These are phyloP conservation scores for Micoletzkya japonica DNA, from an alignment of 2,888 invertebrate species.

Conservation along the genomic window DNA sequence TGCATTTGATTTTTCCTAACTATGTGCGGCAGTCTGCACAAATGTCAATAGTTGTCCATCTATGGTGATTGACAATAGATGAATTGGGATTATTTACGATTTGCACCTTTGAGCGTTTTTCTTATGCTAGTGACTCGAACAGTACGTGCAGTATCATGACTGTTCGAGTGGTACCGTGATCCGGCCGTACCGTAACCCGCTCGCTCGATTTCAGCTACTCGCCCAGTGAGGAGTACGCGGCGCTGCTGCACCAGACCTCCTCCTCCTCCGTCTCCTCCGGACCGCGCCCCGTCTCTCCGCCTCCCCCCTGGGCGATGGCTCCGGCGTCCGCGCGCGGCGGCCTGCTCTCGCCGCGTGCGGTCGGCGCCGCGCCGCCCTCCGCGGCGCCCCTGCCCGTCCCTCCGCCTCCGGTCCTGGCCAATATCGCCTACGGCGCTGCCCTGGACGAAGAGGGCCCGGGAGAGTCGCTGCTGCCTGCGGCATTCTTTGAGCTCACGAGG, in stretches of 20 bases:
- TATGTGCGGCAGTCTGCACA: too few relatives aligned
- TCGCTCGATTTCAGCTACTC: too few relatives aligned
- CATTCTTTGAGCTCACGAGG: slow-evolving; percentile 17
- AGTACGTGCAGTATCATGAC: too few relatives aligned
- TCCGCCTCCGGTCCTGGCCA: not conserved
- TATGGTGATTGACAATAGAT: too few relatives aligned
- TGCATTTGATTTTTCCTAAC: too few relatives aligned
- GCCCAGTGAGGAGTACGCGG: slow-evolving; percentile 8
- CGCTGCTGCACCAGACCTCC: too few relatives aligned
- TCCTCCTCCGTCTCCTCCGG: not conserved
- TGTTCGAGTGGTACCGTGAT: too few relatives aligned
- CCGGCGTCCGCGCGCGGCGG: not conserved
- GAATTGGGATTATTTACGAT: too few relatives aligned
- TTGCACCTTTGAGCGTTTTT: too few relatives aligned
- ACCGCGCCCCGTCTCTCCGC: not conserved
- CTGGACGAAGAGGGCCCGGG: not conserved
- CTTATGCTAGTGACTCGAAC: too few relatives aligned
- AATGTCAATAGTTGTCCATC: too few relatives aligned
- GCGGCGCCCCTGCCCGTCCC: not conserved
- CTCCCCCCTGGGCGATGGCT: not conserved
- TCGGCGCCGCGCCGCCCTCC: not conserved
- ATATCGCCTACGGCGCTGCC: slow-evolving; percentile 9
- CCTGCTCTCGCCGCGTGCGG: not conserved
- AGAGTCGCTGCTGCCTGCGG: slow-evolving; percentile 9
- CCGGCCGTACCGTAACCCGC: too few relatives aligned